phyloP scores from a whole-genome alignment of 1,140 invertebrate species.

The Kradibia gibbosae region DNA sequence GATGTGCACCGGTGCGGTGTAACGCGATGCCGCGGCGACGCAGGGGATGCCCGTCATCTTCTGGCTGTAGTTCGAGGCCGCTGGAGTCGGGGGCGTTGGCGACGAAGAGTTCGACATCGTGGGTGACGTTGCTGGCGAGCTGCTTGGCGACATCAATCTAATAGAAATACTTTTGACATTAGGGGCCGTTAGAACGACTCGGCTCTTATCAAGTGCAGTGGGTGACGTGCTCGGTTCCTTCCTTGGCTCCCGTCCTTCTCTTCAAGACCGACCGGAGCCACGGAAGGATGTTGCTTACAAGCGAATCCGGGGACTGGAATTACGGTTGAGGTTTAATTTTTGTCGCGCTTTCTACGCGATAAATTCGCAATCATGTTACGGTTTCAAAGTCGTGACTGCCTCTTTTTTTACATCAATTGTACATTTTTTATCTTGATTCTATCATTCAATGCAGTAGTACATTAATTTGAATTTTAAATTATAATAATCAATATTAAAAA shows the following conservation, averaged over 20 bases:
- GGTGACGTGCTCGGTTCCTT: neutral
- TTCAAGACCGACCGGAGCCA: neutral
- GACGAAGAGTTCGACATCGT: conserved; percentile 80
- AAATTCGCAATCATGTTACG: too few species aligned
- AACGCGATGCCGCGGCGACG: conserved; percentile 91
- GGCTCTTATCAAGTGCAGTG: neutral
- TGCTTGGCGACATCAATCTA: conserved; percentile 78
- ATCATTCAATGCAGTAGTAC: too few species aligned
- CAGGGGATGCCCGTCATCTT: conserved; percentile 91
- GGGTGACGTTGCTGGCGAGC: conserved; percentile 79
- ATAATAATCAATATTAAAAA: too few species aligned
- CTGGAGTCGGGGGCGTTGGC: conserved; percentile 75
- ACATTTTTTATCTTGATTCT: too few species aligned
- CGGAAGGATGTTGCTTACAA: neutral
- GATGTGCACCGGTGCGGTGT: conserved; percentile 96
- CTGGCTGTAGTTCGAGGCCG: conserved; percentile 73
- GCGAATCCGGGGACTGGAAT: too few species aligned
- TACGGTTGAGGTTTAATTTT: too few species aligned
- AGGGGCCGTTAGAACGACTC: conserved; percentile 50
- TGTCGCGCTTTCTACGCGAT: too few species aligned
- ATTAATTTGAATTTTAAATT: too few species aligned
- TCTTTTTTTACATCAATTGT: too few species aligned
- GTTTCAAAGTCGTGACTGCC: too few species aligned
- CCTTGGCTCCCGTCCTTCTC: neutral
- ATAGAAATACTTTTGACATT: conserved; percentile 63